These are phyloP conservation scores for Myrmecophaga tridactyla DNA, from an alignment of 2,113 vertebrate species.

Conservation along the genomic window DNA sequence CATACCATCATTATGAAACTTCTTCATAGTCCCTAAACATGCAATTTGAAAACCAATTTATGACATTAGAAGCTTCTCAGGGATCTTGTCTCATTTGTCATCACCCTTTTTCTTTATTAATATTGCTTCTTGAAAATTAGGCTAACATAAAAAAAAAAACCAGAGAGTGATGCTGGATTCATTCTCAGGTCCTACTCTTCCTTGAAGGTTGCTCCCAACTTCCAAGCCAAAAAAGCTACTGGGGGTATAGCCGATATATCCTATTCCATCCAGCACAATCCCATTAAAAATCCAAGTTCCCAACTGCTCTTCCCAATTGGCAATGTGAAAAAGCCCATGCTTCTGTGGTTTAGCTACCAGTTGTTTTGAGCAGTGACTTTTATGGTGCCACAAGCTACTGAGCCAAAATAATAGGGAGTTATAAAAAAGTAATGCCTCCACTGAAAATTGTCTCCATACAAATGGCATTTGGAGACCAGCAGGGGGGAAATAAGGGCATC, in stretches of 20 bases:
- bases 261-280: not conserved
- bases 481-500: not conserved
- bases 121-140: not conserved
- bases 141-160: not conserved
- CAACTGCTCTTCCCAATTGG: not conserved
- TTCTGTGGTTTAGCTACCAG: constrained; percentile 24
- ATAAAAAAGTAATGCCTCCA: constrained; percentile 31
- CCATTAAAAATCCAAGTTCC: not conserved
- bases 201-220: not conserved
- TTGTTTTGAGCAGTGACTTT: constrained; percentile 49
- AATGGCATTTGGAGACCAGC: not conserved
- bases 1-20: not conserved
- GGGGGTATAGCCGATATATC: not conserved
- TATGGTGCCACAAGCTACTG: constrained; percentile 3
- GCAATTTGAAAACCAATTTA: not conserved
- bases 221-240: not conserved
- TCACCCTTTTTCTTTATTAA: not conserved
- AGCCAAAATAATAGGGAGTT: constrained; percentile 6
- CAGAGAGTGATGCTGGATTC: not conserved
- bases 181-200: not conserved
- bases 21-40: not conserved
- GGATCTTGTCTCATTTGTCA: not conserved
- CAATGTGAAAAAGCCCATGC: not conserved
- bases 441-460: not conserved
- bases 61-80: not conserved